These are phyloP conservation scores for Crocuta crocuta DNA, from an alignment of 2,113 vertebrate genomes.

Conservation along the genomic window DNA sequence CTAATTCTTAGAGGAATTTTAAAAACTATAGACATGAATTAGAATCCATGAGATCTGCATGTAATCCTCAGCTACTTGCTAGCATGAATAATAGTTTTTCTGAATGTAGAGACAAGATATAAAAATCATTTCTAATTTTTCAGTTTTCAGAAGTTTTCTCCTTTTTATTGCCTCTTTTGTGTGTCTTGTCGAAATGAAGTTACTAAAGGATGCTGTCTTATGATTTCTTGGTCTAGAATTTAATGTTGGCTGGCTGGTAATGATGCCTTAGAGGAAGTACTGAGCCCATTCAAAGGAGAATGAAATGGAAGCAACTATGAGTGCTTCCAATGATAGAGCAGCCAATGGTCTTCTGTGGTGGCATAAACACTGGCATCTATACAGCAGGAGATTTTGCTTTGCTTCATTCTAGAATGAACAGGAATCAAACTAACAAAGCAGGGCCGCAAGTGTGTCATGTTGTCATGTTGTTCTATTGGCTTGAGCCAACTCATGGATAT, in stretches of 20 bases:
- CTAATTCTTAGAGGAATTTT: not conserved
- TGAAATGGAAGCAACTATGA: not conserved
- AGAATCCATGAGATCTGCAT: not conserved
- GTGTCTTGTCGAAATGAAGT: not conserved
- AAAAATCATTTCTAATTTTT: not conserved
- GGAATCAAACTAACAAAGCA: not conserved
- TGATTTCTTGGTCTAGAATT: not conserved
- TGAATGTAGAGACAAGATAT: not conserved
- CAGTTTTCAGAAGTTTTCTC: not conserved
- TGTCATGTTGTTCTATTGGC: not conserved
- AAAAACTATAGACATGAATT: not conserved
- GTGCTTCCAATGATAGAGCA: not conserved
- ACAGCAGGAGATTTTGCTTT: not conserved
- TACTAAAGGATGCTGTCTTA: not conserved
- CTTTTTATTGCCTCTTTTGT: not conserved
- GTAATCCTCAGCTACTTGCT: not conserved
- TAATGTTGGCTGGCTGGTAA: not conserved
- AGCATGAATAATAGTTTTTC: not conserved
- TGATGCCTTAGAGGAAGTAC: not conserved
- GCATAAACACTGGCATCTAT: not conserved
- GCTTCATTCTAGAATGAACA: not conserved
- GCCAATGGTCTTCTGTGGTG: not conserved
- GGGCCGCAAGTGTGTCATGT: fast-evolving
- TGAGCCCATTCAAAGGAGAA: not conserved
- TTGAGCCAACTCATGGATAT: not conserved